phyloP scores from a whole-genome alignment of 2,113 vertebrate genomes.

The Aegithalos caudatus region DNA sequence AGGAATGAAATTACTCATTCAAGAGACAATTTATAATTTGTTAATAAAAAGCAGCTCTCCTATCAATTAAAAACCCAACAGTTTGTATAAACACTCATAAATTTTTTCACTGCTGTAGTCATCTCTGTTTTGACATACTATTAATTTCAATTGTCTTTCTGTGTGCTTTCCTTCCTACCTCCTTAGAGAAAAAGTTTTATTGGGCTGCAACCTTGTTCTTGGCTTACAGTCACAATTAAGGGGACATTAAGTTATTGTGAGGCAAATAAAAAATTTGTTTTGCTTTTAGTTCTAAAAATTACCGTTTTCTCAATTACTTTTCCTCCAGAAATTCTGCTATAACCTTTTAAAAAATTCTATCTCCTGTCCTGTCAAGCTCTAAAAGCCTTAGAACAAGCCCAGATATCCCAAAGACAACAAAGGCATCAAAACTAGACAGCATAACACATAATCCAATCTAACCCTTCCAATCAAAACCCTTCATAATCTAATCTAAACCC shows the following conservation, averaged over 20 bases:
- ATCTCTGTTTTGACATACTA: not conserved
- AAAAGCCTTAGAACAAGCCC: not conserved
- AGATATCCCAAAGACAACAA: not conserved
- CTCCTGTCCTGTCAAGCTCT: not conserved
- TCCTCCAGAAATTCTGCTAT: not conserved
- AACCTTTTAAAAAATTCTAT: not conserved
- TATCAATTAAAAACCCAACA: not conserved
- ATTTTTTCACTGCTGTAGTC: not conserved
- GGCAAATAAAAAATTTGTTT: not conserved
- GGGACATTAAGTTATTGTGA: accelerated
- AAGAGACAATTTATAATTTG: not conserved
- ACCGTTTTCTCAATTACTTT: not conserved
- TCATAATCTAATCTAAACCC: not conserved
- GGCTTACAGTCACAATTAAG: not conserved
- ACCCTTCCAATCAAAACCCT: not conserved
- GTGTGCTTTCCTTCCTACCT: accelerated
- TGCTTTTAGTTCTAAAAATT: not conserved
- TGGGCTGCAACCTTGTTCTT: not conserved
- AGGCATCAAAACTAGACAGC: not conserved
- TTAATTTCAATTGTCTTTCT: not conserved
- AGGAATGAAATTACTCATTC: not conserved
- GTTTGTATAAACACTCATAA: not conserved
- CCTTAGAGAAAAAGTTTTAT: not conserved
- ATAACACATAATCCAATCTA: not conserved
- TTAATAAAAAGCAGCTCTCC: not conserved